Evolutionary conservation across 2,888 invertebrate genomes (phyloP), one percentile per base, ranked within the genome.

Genomic region (Eutolmus rufibarbis): DNA sequence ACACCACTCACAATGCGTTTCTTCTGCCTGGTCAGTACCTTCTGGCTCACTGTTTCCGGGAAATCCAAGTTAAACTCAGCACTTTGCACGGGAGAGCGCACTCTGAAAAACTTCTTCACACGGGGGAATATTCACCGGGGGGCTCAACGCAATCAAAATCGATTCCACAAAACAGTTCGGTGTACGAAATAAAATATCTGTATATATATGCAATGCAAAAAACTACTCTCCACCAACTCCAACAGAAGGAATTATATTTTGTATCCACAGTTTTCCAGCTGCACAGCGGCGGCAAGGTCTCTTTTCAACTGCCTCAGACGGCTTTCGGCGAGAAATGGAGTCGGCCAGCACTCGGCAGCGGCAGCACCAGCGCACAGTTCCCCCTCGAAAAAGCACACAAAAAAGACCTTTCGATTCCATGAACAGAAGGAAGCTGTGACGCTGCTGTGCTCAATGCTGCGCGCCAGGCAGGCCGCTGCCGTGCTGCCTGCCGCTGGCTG

Each of bases 401-500:
- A 81, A 81, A 81, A 78, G 66, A 78, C 78, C 78, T 78, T 81
- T 56, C 81, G 31, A 56, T 51, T 81, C 81, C 81, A 81, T 81
- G 81, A 46, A 46, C 43, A 46, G 43, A 81, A 81, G 81, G 81
- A 81, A 81, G 81, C 81, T 56, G 46, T 43, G 37, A 19, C 37
- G 77, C 16, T 16, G 28, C 31, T 31, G 78, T 28, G 46, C 51
- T 81, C 81, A 81, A 81, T 56, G 81, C 81, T 56, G 81, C 81
- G 81, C 81, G 81, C 81, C 43, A 43, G 14, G 34, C 34, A 12
- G 9, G 37, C 7, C 51, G 51, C 51, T 51, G n/a, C 7, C n/a
- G n/a, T 51, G 51, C 51, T 51, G 51, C 51, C 12, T 66, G 66
- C 66, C 34, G 34, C 37, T 76, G 76, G 8, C 8, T 16, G 7